These are phyloP conservation scores for Branchellion lobata DNA, from an alignment of 2,888 invertebrate species.

Conservation along the genomic window DNA sequence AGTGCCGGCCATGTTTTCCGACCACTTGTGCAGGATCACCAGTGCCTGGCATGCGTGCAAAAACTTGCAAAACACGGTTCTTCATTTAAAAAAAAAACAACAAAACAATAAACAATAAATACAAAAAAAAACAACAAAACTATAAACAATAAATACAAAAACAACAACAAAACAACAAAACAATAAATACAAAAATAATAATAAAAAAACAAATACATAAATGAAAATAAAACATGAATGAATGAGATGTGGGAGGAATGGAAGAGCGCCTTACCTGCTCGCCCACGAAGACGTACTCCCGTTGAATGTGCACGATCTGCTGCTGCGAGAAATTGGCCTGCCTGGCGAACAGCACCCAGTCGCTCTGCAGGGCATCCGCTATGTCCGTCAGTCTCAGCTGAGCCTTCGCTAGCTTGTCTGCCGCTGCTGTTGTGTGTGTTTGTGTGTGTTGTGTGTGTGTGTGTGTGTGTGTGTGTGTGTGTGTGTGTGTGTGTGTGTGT, in stretches of 20 bases:
- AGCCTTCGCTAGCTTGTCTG: constrained; percentile 70
- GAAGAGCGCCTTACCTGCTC: too few species aligned
- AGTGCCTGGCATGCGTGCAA: constrained; percentile 74
- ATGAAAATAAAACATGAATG: too few species aligned
- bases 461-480: neutral
- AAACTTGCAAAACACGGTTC: too few species aligned
- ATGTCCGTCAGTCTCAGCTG: constrained; percentile 83
- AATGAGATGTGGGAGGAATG: too few species aligned
- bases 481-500: neutral
- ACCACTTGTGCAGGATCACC: constrained; percentile 89
- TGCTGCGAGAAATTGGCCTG: constrained; percentile 82
- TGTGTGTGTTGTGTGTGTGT: too few species aligned
- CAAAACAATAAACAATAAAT: neutral
- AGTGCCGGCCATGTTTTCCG: constrained; percentile 80
- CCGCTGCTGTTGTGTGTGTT: constrained; percentile 30
- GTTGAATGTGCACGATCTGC: constrained; percentile 77
- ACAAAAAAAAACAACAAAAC: too few species aligned
- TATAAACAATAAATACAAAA: too few species aligned
- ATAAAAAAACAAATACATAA: too few species aligned
- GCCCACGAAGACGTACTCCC: constrained; percentile 77
- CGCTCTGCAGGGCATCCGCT: constrained; percentile 68
- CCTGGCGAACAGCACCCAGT: constrained; percentile 69
- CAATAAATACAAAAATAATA: too few species aligned
- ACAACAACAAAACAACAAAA: too few species aligned
- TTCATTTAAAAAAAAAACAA: neutral